Evolutionary conservation across 2,113 vertebrate species (phyloP), one percentile per base, ranked within the genome.

Genomic region (Pogonocichla stellata): DNA sequence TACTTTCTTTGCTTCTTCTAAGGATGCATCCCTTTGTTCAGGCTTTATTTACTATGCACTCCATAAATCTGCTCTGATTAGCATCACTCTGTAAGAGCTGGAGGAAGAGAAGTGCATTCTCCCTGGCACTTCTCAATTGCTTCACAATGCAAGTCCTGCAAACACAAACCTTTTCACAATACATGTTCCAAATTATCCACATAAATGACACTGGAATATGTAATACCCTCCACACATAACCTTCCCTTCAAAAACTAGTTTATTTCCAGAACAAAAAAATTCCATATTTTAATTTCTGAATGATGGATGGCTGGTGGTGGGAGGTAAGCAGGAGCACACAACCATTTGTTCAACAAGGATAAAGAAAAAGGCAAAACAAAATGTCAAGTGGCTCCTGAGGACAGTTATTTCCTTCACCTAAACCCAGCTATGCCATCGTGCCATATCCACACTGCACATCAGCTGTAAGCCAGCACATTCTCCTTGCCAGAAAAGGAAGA

Each of bases 31-130:
- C 53, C 43, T 89, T 94, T 94, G 24, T 94, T 94, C 78, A 75
- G 84, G n/a, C 54, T 93, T 75, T 96, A 78, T 86, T 96, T 94
- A 80, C 72, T 80, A 86, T 83, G 79, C 71, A 58, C 29, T 86
- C 43, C 62, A 38, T 84, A 91, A 92, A 78, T 79, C 80, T 93
- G 33, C 82, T 90, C 86, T 66, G 86, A 97, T 94, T 93, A 96
- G 50, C 86, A 80, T 95, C 91, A 88, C 56, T 90, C 62, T 29
- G n/a, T 19, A 45, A 82, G 75, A 80, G 36, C 53, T 0, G 28
- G 23, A 86, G 62, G 61, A 69, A 86, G 36, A 74, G 31, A 87
- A 86, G 23, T 48, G 38, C 50, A 22, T 88, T 94, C 67, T 93
- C 29, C 42, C 58, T 58, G 64, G 72, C 31, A 60, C 62, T 28